phyloP scores from a whole-genome alignment of 2,113 vertebrate species.

The Pundamilia nyererei region DNA sequence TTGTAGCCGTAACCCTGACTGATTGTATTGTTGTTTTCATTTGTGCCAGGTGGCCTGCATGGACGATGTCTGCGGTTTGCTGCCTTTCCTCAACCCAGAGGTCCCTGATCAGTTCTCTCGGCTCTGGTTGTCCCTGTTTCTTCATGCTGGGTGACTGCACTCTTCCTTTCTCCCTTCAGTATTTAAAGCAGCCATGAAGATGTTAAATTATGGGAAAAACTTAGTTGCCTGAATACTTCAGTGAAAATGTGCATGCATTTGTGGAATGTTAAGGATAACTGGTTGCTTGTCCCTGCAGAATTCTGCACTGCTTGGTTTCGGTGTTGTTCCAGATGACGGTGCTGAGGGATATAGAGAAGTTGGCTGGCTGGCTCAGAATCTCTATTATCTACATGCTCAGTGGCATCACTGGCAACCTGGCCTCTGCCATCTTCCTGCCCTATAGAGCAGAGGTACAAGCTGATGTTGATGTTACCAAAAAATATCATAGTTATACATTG shows the following conservation, averaged over 20 bases:
- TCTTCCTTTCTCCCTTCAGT: background rate
- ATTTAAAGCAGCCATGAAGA: background rate
- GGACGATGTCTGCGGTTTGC: constrained; percentile 93
- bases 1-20: background rate
- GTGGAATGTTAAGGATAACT: background rate
- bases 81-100: constrained; percentile 95
- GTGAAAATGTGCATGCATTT: background rate
- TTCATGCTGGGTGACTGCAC: constrained; percentile 86
- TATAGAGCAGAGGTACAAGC: constrained; percentile 90
- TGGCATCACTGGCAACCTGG: constrained; percentile 92
- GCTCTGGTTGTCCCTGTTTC: constrained; percentile 95
- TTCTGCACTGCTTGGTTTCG: constrained; percentile 96
- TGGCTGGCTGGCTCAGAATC: constrained; percentile 96
- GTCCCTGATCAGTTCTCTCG: constrained; percentile 97
- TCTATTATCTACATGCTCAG: constrained; percentile 97
- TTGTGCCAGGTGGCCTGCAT: constrained; percentile 89
- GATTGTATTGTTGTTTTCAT: background rate
- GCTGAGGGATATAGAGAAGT: constrained; percentile 91
- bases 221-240: background rate
- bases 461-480: background rate
- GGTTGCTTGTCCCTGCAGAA: constrained; percentile 65
- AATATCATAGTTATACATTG: background rate
- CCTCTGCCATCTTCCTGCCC: constrained; percentile 94
- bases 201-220: background rate
- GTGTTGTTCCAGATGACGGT: constrained; percentile 97